Percentiles rank a stretch among this genome's conserved stretches.
Conservation (phyloP, 2,113 vertebrate genomes). For the Holacanthus passer region DNA sequence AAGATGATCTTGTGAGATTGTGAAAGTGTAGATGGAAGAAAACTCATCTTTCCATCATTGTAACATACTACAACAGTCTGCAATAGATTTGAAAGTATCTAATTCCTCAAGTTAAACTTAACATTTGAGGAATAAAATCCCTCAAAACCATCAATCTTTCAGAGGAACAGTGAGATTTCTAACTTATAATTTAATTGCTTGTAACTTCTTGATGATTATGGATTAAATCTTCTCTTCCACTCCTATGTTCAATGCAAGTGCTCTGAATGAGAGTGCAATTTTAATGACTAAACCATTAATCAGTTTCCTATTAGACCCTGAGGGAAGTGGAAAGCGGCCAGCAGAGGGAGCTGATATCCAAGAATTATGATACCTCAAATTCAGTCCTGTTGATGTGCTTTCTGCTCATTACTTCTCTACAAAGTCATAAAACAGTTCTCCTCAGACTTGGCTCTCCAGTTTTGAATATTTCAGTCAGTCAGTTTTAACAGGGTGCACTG, state of each 20-base stretch:
- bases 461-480: constrained; percentile 2
- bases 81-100: not conserved
- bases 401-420: not conserved
- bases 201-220: not conserved
- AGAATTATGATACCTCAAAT: constrained; percentile 40
- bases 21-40: not conserved
- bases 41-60: not conserved
- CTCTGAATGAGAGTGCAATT: not conserved
- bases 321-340: constrained; percentile 36
- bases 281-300: constrained; percentile 10
- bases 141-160: not conserved
- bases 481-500: not conserved
- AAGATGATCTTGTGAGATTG: constrained; percentile 3
- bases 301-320: not conserved
- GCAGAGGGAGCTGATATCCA: constrained; percentile 77
- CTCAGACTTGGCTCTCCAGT: not conserved
- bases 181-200: not conserved
- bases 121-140: not conserved
- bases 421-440: constrained; percentile 33
- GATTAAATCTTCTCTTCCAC: not conserved
- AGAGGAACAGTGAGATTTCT: not conserved
- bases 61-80: not conserved
- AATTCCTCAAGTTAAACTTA: not conserved
- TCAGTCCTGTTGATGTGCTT: not conserved
- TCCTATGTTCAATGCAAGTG: not conserved